These are phyloP conservation scores for Oophaga pumilio DNA, from an alignment of 2,113 vertebrate species.

Conservation along the genomic window DNA sequence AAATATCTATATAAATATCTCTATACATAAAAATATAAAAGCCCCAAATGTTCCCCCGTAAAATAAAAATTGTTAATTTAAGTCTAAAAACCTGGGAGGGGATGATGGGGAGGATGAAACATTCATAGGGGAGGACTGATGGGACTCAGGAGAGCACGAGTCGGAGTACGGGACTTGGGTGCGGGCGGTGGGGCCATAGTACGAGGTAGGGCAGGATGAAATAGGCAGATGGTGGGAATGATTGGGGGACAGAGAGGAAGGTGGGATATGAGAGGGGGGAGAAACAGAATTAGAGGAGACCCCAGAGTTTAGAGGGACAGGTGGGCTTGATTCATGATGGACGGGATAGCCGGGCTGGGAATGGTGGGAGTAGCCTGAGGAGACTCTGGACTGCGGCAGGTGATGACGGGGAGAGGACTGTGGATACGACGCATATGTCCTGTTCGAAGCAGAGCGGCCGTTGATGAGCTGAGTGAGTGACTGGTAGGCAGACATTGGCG, in stretches of 20 bases:
- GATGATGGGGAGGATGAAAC: constrained; percentile 1
- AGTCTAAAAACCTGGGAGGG: constrained; percentile 2
- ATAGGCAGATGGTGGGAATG: not conserved
- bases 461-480: not conserved
- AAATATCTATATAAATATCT: not conserved
- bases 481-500: not conserved
- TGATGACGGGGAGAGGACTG: not conserved
- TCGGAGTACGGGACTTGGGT: not conserved
- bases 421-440: not conserved
- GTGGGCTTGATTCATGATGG: not conserved
- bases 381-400: not conserved
- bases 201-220: not conserved
- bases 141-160: not conserved
- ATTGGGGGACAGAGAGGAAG: not conserved
- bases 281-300: not conserved
- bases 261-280: not conserved
- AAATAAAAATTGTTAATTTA: not conserved
- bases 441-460: not conserved
- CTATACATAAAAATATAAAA: not conserved
- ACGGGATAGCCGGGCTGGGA: not conserved
- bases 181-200: not conserved
- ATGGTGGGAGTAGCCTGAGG: not conserved
- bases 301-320: not conserved
- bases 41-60: not conserved
- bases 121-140: constrained; percentile 4